phyloP scores from a whole-genome alignment of 2,113 vertebrate genomes.

The Gymnorhina tibicen region DNA sequence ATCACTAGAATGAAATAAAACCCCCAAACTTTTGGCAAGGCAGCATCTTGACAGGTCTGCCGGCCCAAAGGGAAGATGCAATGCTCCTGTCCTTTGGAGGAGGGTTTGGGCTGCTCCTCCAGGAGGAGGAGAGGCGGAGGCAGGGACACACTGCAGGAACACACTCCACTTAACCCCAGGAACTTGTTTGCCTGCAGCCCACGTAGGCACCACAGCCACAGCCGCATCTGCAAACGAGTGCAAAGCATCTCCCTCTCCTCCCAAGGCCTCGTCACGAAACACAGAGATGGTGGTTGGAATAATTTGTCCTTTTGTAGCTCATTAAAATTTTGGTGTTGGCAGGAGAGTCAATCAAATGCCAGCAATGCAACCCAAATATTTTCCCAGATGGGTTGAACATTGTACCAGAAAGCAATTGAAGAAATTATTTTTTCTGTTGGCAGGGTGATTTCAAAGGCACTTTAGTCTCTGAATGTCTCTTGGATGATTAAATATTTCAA shows the following conservation, averaged over 20 bases:
- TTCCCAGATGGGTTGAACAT: background rate
- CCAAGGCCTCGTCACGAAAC: background rate
- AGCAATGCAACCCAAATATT: conserved; percentile 24
- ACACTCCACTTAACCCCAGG: background rate
- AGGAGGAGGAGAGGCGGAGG: background rate
- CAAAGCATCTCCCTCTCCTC: background rate
- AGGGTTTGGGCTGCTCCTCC: background rate
- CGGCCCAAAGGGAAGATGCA: background rate
- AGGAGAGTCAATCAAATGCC: background rate
- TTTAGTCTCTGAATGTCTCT: background rate
- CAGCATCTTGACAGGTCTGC: background rate
- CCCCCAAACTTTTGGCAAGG: background rate
- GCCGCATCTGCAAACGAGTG: background rate
- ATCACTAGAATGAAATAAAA: background rate
- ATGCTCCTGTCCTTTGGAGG: background rate
- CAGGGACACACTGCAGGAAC: background rate
- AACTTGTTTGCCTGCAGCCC: background rate
- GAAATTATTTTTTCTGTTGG: background rate
- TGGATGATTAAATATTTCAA: background rate
- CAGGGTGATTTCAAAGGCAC: background rate
- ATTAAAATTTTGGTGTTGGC: background rate
- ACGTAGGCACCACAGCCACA: background rate
- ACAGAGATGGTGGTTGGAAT: background rate
- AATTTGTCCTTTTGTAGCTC: background rate
- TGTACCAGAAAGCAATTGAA: background rate